phyloP scores from a whole-genome alignment of 2,797 vertebrate species.

The Amblyopsis hoosieri region DNA sequence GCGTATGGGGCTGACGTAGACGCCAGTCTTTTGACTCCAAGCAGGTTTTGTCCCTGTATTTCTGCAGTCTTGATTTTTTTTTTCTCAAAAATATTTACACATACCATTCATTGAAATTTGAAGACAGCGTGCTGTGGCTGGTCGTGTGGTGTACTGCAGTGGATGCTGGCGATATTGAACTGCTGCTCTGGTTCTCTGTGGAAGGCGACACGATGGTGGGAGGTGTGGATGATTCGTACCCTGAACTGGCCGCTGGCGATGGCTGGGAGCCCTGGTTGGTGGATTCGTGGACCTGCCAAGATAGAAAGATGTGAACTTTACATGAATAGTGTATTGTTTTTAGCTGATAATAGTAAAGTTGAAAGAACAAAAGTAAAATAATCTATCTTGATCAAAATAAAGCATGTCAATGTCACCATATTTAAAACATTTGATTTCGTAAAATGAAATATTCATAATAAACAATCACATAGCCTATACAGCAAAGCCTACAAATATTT shows the following conservation, averaged over 20 bases:
- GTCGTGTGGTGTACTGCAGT: conserved; percentile 95
- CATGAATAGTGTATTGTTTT: background rate
- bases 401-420: background rate
- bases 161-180: conserved; percentile 95
- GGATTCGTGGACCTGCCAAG: conserved; percentile 92
- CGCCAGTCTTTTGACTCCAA: conserved; percentile 80
- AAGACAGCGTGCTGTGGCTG: conserved; percentile 97
- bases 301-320: conserved; percentile 4
- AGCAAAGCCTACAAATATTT: no score
- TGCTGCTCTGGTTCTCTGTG: conserved; percentile 96
- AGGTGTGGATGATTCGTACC: conserved; percentile 97
- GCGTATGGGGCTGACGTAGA: conserved; percentile 77
- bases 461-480: conserved; percentile 6
- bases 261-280: conserved; percentile 92
- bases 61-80: conserved; percentile 85
- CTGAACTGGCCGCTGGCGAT: conserved; percentile 97
- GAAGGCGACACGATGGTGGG: conserved; percentile 98
- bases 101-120: conserved; percentile 99
- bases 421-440: background rate
- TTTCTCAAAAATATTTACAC: conserved; percentile 90
- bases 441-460: background rate
- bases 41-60: conserved; percentile 80
- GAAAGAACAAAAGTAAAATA: background rate
- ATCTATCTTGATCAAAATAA: conserved; percentile 6
- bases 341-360: no score